Evolutionary conservation across 2,888 invertebrate genomes (phyloP).

Genomic region (Trichogramma dendrolimi): DNA sequence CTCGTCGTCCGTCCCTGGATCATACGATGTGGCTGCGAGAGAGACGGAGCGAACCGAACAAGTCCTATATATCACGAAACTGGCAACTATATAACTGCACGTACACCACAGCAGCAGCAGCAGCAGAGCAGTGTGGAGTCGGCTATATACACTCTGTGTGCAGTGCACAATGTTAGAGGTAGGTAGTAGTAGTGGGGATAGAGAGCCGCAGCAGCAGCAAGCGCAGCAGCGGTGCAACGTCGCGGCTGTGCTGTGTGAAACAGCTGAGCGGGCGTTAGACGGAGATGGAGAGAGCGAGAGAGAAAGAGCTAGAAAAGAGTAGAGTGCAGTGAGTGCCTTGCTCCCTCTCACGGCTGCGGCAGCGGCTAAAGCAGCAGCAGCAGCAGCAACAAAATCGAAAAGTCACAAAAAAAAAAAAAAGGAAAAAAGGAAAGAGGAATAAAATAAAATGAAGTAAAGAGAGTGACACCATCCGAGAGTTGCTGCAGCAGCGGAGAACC

Average conservation of each 20-base stretch:
- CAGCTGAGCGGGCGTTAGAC: slow-evolving; percentile 22
- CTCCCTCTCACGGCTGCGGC: background rate
- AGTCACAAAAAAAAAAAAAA: slow-evolving; percentile 12
- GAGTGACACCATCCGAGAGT: background rate
- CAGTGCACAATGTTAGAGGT: background rate
- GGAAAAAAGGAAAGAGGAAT: slow-evolving; percentile 9
- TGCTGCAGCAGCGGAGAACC: slow-evolving; percentile 8
- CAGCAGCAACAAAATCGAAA: background rate
- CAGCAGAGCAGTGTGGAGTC: too few species aligned
- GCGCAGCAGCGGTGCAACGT: background rate
- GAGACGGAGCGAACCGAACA: slow-evolving; percentile 24
- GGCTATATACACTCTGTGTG: background rate
- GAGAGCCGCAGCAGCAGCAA: background rate
- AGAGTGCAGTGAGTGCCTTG: background rate
- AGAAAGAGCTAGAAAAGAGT: background rate
- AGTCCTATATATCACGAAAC: background rate
- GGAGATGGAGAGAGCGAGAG: background rate
- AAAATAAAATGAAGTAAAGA: background rate
- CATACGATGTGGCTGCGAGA: slow-evolving; percentile 32
- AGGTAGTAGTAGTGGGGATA: background rate
- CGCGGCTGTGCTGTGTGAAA: slow-evolving; percentile 17
- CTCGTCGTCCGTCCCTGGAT: slow-evolving; percentile 34
- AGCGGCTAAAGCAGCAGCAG: background rate
- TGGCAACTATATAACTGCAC: too few species aligned
- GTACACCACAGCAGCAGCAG: too few species aligned